Evolutionary conservation across 1,140 invertebrate genomes (phyloP).

Genomic region (Scaptomyza graminum): DNA sequence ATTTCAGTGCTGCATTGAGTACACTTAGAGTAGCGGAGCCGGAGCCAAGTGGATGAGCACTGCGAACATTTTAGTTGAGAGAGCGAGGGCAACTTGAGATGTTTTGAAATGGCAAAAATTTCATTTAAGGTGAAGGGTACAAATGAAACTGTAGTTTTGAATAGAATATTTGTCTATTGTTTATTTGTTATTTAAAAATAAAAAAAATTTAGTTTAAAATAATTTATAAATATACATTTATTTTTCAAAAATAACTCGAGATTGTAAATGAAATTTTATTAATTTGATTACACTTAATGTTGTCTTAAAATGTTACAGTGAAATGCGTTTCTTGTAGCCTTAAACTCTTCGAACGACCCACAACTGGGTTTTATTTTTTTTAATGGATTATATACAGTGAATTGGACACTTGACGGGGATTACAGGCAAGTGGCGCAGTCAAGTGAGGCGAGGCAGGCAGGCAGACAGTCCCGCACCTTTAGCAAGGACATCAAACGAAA

Average conservation of each 20-base stretch:
- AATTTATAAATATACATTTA: no score
- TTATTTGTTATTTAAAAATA: no score
- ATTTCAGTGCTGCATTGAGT: conserved; percentile 70
- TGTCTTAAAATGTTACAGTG: no score
- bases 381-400: conserved; percentile 71
- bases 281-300: no score
- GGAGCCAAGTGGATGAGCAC: conserved; percentile 72
- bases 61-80: conserved; percentile 29
- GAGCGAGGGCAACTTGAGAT: conserved; percentile 26
- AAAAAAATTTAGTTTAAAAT: no score
- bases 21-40: conserved; percentile 67
- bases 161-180: no score
- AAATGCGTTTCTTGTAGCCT: no score
- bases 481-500: conserved; percentile 70
- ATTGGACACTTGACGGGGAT: conserved; percentile 51
- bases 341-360: conserved; percentile 1
- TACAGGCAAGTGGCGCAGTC: conserved; percentile 33
- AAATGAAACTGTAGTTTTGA: no score
- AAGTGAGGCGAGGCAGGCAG: conserved; percentile 44
- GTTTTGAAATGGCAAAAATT: conserved; percentile 4
- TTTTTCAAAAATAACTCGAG: no score
- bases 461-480: conserved; percentile 9
- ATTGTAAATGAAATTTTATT: no score
- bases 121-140: no score
- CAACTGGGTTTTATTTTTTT: conserved; percentile 30